A percentile compares a stretch with the other conserved stretches of the same genome.
Evolutionary conservation across 1,140 invertebrate genomes (phyloP).

Genomic region (Temnothorax longispinosus): DNA sequence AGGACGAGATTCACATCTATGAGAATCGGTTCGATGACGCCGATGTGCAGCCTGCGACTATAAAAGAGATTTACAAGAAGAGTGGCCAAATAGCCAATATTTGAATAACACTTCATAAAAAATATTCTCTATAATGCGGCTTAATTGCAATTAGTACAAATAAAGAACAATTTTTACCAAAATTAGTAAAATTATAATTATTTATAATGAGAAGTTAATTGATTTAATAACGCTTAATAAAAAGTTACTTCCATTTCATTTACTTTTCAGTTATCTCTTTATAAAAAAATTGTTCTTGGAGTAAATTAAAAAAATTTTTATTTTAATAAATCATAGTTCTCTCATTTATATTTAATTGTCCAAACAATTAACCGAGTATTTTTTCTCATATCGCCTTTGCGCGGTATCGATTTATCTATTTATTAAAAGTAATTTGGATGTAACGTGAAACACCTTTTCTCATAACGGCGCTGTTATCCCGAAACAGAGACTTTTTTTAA

Average conservation of each 20-base stretch:
- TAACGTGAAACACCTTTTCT: slow-evolving; percentile 5
- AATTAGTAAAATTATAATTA: not conserved
- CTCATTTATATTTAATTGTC: not conserved
- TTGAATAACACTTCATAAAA: not conserved
- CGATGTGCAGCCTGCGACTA: not conserved
- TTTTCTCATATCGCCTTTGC: not conserved
- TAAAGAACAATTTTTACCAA: not conserved
- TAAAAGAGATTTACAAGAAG: not conserved
- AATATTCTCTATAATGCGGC: not conserved
- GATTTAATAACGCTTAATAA: not conserved
- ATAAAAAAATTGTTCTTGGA: not conserved
- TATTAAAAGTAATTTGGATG: not conserved
- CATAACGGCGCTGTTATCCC: slow-evolving; percentile 16
- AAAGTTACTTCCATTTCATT: not conserved
- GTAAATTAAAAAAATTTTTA: not conserved
- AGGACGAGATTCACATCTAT: slow-evolving; percentile 47
- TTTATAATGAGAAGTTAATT: not conserved
- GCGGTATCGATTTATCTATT: not conserved
- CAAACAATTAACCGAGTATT: not conserved
- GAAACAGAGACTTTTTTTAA: slow-evolving; percentile 54
- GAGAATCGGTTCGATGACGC: slow-evolving; percentile 29
- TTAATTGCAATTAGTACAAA: not conserved
- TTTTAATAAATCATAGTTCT: too few relatives aligned
- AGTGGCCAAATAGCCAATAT: not conserved
- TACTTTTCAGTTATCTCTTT: not conserved